Evolutionary conservation across 2,113 vertebrate genomes (phyloP).

Genomic region (Oriolus oriolus): DNA sequence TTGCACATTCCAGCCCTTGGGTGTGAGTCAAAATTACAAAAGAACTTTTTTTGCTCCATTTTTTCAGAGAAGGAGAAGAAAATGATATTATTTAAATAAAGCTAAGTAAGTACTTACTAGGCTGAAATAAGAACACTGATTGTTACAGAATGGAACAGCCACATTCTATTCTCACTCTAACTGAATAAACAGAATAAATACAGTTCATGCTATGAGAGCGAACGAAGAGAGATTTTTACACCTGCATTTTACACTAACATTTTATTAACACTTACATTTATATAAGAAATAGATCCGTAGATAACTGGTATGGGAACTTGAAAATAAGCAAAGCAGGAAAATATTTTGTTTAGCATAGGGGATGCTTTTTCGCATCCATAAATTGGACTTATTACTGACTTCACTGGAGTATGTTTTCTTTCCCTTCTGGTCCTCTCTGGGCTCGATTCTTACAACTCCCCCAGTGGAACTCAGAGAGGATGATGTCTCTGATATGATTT

Average conservation of each 20-base stretch:
- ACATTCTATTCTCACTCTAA: background rate
- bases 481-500: background rate
- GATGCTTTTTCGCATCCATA: background rate
- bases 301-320: background rate
- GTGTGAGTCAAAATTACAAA: background rate
- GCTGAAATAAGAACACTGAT: background rate
- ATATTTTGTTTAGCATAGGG: background rate
- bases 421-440: background rate
- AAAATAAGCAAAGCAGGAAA: background rate
- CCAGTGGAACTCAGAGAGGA: background rate
- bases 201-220: background rate
- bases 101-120: background rate
- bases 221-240: background rate
- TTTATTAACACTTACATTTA: no score
- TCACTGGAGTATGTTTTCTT: background rate
- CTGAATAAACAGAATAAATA: background rate
- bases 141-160: background rate
- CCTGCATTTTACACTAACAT: no score
- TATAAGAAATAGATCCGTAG: background rate
- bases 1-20: background rate
- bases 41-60: background rate
- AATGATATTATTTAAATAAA: background rate
- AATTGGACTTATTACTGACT: background rate
- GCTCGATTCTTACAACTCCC: background rate
- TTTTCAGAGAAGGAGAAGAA: background rate